phyloP scores from a whole-genome alignment of 2,888 invertebrate genomes.

The Watsonalla binaria region DNA sequence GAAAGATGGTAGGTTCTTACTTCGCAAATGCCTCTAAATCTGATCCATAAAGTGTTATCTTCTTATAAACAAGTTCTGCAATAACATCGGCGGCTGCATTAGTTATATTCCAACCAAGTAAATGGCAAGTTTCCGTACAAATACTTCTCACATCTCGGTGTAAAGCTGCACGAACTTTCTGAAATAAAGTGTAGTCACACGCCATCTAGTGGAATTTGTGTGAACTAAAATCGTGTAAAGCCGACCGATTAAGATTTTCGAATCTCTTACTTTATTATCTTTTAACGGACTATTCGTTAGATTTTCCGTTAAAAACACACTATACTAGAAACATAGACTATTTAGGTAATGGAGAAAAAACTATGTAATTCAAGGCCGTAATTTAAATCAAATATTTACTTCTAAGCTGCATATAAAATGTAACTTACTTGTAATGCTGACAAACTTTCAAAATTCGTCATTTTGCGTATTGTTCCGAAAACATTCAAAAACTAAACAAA shows the following conservation, averaged over 20 bases:
- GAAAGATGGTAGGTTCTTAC: too few species aligned
- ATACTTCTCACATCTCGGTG: slow-evolving; percentile 76
- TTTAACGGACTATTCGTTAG: too few species aligned
- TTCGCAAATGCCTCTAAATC: slow-evolving; percentile 84
- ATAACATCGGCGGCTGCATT: slow-evolving; percentile 78
- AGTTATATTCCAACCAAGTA: slow-evolving; percentile 71
- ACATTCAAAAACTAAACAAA: too few species aligned
- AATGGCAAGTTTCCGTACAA: slow-evolving; percentile 74
- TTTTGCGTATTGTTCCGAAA: slow-evolving; percentile 7
- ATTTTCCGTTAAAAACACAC: too few species aligned
- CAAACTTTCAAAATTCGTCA: slow-evolving; percentile 47
- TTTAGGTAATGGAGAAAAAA: too few species aligned
- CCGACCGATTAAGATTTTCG: too few species aligned
- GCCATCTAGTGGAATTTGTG: slow-evolving; percentile 25
- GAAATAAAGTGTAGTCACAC: slow-evolving; percentile 22
- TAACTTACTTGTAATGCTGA: slow-evolving; percentile 43
- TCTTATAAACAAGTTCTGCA: slow-evolving; percentile 79
- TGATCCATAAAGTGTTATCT: slow-evolving; percentile 70
- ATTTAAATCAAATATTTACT: too few species aligned
- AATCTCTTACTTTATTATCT: too few species aligned
- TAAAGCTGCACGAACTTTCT: slow-evolving; percentile 79
- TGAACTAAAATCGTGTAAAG: slow-evolving; percentile 4
- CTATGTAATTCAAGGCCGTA: too few species aligned
- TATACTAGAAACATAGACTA: too few species aligned
- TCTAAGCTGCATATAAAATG: neutral